A percentile compares a stretch with the other conserved stretches of the same genome.
phyloP scores from a whole-genome alignment of 2,113 vertebrate species.

The Antechinus stuartii region DNA sequence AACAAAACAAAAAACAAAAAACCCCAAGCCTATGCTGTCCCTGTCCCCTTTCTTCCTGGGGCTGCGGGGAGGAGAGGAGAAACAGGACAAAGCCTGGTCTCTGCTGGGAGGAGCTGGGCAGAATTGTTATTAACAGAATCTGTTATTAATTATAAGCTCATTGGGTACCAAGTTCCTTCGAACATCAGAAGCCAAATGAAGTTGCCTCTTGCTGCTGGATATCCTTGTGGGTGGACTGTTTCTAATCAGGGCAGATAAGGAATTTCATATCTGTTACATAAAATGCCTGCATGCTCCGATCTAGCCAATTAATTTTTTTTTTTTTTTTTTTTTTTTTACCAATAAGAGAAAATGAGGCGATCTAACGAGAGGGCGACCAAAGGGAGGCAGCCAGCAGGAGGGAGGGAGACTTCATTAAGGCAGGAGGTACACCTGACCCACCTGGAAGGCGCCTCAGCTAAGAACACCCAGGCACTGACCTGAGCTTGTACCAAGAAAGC shows the following conservation, averaged over 20 bases:
- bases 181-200: constrained; percentile 32
- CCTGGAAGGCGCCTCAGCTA: not conserved
- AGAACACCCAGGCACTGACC: not conserved
- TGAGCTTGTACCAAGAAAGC: not conserved
- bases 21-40: not conserved
- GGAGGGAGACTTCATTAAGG: not conserved
- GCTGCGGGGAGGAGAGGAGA: not conserved
- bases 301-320: not conserved
- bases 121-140: not conserved
- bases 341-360: constrained; percentile 15
- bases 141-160: not conserved
- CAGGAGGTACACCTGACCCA: not conserved
- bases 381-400: not conserved
- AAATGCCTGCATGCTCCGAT: not conserved
- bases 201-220: constrained; percentile 41
- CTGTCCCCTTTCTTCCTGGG: not conserved
- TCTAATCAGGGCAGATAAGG: constrained; percentile 43
- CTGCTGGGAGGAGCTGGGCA: not conserved
- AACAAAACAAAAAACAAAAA: too few species aligned
- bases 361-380: not conserved
- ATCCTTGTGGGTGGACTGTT: not conserved
- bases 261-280: constrained; percentile 52
- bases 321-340: constrained; percentile 26
- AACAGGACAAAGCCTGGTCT: not conserved
- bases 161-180: not conserved